phyloP scores from a whole-genome alignment of 2,888 invertebrate genomes.

The Salticus scenicus region DNA sequence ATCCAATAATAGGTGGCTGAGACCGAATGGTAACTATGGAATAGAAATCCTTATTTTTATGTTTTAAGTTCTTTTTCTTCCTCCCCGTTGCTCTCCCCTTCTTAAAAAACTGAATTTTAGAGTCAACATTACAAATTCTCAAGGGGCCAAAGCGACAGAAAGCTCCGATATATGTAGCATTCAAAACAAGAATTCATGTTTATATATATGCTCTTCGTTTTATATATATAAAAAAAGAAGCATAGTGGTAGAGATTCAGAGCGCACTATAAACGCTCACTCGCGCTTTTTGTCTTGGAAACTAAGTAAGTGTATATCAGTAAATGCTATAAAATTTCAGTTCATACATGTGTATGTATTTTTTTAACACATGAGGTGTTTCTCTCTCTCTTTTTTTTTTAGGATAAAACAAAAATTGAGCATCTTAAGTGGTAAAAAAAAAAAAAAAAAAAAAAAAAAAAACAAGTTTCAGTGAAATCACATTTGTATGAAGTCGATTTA shows the following conservation, averaged over 20 bases:
- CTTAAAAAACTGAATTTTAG: constrained; percentile 64
- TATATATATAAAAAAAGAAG: constrained; percentile 31
- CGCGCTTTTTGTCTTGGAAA: constrained; percentile 42
- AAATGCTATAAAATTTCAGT: constrained; percentile 66
- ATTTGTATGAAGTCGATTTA: background rate
- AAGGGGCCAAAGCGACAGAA: constrained; percentile 53
- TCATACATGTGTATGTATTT: constrained; percentile 30
- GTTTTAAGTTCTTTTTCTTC: constrained; percentile 13
- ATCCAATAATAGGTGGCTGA: constrained; percentile 66
- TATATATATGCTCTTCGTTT: constrained; percentile 52
- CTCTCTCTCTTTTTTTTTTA: background rate
- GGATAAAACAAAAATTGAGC: constrained; percentile 10
- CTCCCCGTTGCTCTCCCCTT: constrained; percentile 14
- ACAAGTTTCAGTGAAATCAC: background rate
- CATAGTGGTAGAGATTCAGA: constrained; percentile 42
- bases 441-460: background rate
- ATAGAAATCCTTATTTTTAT: constrained; percentile 51
- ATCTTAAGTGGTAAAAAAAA: background rate
- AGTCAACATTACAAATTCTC: constrained; percentile 68
- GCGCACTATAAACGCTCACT: constrained; percentile 38
- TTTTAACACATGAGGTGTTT: constrained; percentile 37
- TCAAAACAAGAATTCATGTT: constrained; percentile 65
- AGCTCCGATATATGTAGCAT: constrained; percentile 60
- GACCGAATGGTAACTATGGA: constrained; percentile 63
- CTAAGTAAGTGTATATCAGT: constrained; percentile 39